Percentiles rank a stretch among this genome's conserved stretches.
These are phyloP conservation scores for Dendroctonus ponderosae DNA, from an alignment of 1,140 invertebrate genomes.

Conservation along the genomic window DNA sequence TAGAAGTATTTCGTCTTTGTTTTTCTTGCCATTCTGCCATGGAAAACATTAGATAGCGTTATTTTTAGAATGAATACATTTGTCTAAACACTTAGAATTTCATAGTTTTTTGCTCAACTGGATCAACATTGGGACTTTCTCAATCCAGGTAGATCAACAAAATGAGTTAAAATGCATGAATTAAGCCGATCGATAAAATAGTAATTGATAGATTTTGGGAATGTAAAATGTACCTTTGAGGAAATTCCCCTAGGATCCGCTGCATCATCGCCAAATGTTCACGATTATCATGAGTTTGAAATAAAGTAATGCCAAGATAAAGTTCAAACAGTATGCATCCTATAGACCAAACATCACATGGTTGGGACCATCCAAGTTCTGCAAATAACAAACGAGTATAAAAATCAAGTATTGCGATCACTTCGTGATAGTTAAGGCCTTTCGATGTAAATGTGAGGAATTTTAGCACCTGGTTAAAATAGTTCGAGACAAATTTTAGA, in stretches of 20 bases:
- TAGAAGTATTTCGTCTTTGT: slow-evolving; percentile 98
- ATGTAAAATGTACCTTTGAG: slow-evolving; percentile 64
- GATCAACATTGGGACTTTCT: too few species aligned
- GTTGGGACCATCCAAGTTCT: slow-evolving; percentile 99
- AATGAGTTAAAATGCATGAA: too few species aligned
- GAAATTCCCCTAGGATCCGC: slow-evolving; percentile 92
- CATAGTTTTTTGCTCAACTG: neutral
- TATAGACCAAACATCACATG: slow-evolving; percentile 99
- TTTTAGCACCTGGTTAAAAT: too few species aligned
- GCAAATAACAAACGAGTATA: slow-evolving; percentile 44
- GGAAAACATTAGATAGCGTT: slow-evolving; percentile 33
- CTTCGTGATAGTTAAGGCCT: too few species aligned
- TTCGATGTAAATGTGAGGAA: too few species aligned
- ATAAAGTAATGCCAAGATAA: slow-evolving; percentile 96
- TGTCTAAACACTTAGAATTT: slow-evolving; percentile 3
- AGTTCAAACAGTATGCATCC: slow-evolving; percentile 99
- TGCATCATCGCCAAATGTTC: slow-evolving; percentile 99
- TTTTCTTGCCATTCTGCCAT: slow-evolving; percentile 83
- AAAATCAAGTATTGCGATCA: too few species aligned
- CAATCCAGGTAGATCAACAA: too few species aligned
- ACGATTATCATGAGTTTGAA: slow-evolving; percentile 99
- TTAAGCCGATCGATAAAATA: too few species aligned
- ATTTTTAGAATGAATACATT: slow-evolving; percentile 1
- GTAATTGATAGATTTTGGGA: too few species aligned
- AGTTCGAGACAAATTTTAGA: too few species aligned